A percentile compares a stretch with the other conserved stretches of the same genome.
These are phyloP conservation scores for Seira ritae DNA, from an alignment of 2,888 invertebrate species.

Conservation along the genomic window DNA sequence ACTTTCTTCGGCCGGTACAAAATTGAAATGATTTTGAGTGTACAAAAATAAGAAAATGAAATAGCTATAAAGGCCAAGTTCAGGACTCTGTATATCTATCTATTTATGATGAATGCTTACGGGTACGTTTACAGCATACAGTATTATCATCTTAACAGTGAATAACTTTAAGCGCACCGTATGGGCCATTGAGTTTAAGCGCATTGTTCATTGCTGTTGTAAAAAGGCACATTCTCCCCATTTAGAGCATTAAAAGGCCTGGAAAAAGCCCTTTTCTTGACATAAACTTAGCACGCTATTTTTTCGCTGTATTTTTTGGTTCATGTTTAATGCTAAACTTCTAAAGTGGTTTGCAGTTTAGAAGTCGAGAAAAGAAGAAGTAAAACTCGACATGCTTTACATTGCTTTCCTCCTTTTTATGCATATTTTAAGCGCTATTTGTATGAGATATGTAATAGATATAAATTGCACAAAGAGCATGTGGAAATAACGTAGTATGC, in stretches of 20 bases:
- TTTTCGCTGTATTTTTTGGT: conserved; percentile 12
- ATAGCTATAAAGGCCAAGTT: not conserved
- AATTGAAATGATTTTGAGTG: conserved; percentile 1
- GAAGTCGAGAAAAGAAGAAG: conserved; percentile 12
- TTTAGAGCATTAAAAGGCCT: not conserved
- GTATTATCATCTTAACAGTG: too few relatives aligned
- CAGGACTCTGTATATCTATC: not conserved
- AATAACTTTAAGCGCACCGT: too few relatives aligned
- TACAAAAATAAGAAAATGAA: not conserved
- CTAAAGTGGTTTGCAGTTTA: conserved; percentile 13
- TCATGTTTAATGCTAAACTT: conserved; percentile 10
- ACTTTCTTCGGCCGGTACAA: too few relatives aligned
- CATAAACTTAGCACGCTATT: conserved; percentile 8
- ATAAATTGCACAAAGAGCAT: conserved; percentile 1
- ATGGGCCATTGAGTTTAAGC: too few relatives aligned
- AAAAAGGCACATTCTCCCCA: conserved; percentile 6
- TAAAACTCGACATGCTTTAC: not conserved
- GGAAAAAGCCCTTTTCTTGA: conserved; percentile 6
- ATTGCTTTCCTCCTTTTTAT: not conserved
- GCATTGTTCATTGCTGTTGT: conserved; percentile 14
- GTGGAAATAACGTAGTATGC: conserved; percentile 6
- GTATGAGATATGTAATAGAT: not conserved
- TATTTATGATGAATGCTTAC: not conserved
- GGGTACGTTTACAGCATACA: too few relatives aligned
- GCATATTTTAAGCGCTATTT: conserved; percentile 13